Evolutionary conservation across 2,113 vertebrate species (phyloP), one percentile per base, ranked within the genome.

Genomic region (Gavia stellata): DNA sequence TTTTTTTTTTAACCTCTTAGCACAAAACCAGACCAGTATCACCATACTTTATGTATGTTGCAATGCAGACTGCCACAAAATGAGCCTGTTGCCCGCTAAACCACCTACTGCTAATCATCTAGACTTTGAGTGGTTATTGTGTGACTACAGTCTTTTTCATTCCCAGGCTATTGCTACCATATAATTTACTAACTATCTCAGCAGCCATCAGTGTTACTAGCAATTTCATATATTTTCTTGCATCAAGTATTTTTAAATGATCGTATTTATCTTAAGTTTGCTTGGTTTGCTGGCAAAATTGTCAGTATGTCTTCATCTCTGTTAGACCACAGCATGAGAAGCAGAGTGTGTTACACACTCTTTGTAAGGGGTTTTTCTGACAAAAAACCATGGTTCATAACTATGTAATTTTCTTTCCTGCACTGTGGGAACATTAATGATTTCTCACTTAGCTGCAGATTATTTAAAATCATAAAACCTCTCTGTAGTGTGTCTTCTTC

Each of bases 401-500:
- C n/a, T 55, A 34, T 38, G 6, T n/a, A 70, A 68, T 84, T 84
- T 3, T n/a, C 61, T 72, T 87, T 83, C 5, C 34, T 55, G 14
- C 7, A 8, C 5, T 84, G 20, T 38, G 25, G 21, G 24, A 36
- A 52, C 9, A 33, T 44, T 72, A 66, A 33, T 8, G 24, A n/a
- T 68, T 81, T 81, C 8, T 63, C 20, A 49, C 2, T 47, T 65
- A 17, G 3, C 23, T 84, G 6, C 10, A 75, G 21, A 67, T 47
- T 42, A 44, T 59, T 83, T 83, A 26, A 49, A 73, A 77, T 40
- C 14, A 49, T n/a, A 72, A 72, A 29, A 53, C 1, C 11, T 53
- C 38, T 42, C 16, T 38, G 9, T 63, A 73, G 5, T 4, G 1
- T n/a, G 1, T 47, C 3, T 12, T 65, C 1, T 25, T 38, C 10